These are phyloP conservation scores for Euwallacea fornicatus DNA, from an alignment of 1,140 invertebrate genomes.

Conservation along the genomic window DNA sequence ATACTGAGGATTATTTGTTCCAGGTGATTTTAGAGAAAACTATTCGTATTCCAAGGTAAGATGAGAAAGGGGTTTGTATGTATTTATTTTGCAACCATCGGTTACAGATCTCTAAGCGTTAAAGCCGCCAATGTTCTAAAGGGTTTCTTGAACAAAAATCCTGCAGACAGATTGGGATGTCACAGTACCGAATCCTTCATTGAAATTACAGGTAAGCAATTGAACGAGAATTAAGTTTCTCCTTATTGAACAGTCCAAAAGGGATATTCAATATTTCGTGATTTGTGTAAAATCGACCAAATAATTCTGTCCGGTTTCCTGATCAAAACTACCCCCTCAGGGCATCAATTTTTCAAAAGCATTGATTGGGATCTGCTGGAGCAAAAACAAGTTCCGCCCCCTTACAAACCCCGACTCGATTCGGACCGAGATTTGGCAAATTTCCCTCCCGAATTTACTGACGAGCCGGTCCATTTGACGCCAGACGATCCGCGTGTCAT, in stretches of 20 bases:
- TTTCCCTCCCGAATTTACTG: slow-evolving; percentile 99
- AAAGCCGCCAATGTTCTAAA: slow-evolving; percentile 96
- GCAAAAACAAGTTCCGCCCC: slow-evolving; percentile 93
- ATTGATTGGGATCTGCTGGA: slow-evolving; percentile 99
- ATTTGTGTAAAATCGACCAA: slow-evolving; percentile 72
- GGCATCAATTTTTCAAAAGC: slow-evolving; percentile 96
- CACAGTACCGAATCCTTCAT: slow-evolving; percentile 84
- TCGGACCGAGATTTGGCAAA: slow-evolving; percentile 94
- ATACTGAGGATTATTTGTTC: slow-evolving; percentile 98
- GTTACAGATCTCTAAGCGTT: slow-evolving; percentile 77
- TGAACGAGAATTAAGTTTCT: slow-evolving; percentile 77
- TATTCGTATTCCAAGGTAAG: slow-evolving; percentile 85
- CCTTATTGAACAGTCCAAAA: slow-evolving; percentile 98
- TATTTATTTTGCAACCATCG: background rate
- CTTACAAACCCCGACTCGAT: slow-evolving; percentile 91
- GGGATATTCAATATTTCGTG: slow-evolving; percentile 94
- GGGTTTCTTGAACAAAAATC: slow-evolving; percentile 99
- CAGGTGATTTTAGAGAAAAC: slow-evolving; percentile 99
- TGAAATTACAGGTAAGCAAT: slow-evolving; percentile 73
- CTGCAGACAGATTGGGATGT: slow-evolving; percentile 91
- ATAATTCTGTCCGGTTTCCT: background rate
- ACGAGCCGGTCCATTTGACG: slow-evolving; percentile 95
- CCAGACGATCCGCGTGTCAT: slow-evolving; percentile 96
- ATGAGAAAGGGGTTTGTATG: background rate
- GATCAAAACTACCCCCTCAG: background rate